Evolutionary conservation across 2,797 vertebrate species (phyloP).

Genomic region (Pampus argenteus): DNA sequence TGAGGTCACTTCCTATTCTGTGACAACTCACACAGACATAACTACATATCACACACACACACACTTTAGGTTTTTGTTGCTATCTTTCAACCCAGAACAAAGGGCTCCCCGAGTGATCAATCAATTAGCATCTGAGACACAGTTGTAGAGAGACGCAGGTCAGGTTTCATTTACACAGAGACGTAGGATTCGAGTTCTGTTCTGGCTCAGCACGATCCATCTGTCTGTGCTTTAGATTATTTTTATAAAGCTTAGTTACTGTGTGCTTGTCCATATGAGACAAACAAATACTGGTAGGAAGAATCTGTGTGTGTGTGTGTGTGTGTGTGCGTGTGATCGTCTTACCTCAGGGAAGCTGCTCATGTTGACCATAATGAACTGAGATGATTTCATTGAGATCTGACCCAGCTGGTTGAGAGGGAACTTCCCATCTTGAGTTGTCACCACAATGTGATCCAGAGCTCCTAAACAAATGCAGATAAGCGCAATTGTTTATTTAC

Average conservation of each 20-base stretch:
- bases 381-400: conserved; percentile 94
- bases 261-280: conserved; percentile 38
- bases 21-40: conserved; percentile 77
- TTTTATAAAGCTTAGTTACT: conserved; percentile 68
- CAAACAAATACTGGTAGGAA: conserved; percentile 49
- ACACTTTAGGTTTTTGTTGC: conserved; percentile 51
- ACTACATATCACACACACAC: conserved; percentile 55
- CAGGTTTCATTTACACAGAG: conserved; percentile 76
- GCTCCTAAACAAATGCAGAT: conserved; percentile 84
- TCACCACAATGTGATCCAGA: conserved; percentile 92
- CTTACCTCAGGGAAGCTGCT: conserved; percentile 94
- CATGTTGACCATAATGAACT: conserved; percentile 95
- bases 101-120: conserved; percentile 81
- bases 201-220: conserved; percentile 63
- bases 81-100: conserved; percentile 84
- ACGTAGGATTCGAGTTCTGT: conserved; percentile 62
- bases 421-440: conserved; percentile 92
- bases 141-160: conserved; percentile 66
- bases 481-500: conserved; percentile 21
- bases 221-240: conserved; percentile 64
- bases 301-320: conserved; percentile 28
- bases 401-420: conserved; percentile 97
- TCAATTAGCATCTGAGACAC: conserved; percentile 81
- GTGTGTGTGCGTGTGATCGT: conserved; percentile 27
- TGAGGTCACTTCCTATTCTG: conserved; percentile 85